Base-by-base conservation (phyloP, 2,888 invertebrate genomes). In the Sinhomidia bicolor region DNA sequence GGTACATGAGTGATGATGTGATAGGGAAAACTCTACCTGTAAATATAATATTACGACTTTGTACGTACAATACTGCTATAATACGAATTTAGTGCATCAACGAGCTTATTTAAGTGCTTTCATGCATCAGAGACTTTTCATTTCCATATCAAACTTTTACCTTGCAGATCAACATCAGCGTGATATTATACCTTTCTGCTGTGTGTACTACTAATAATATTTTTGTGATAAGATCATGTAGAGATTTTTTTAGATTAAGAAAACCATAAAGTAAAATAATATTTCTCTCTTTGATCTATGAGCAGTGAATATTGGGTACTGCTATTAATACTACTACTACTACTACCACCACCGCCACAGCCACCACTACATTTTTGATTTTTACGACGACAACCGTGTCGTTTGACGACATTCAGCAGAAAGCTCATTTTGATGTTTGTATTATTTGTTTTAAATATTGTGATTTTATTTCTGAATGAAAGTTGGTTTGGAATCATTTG, bases 111-210 rank as follows among this genome's bases (percentile, higher is more conserved):
- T 36, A 60, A 23, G 60, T 74, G 74, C 81, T 87, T 87, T 87
- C 82, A 87, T 62, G 87, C 87, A 62, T 74, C 81, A 87, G 62
- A 76, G 81, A 62, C 41, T 87, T 87, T 82, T 76, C 82, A 87
- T 87, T 82, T 87, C 80, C 87, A 87, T 87, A 62, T 87, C 82
- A 76, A 23, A 71, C 17, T 44, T 71, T 71, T 71, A 41, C 71
- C 71, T 20, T 78, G 78, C 17, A 32, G 54, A 78, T 78, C 54
- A 54, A 29, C 78, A 78, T 29, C 32, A 78, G 78, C 32, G 32
- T 78, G 51, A 44, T 71, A 71, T 71, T 71, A n/a, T n/a, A 23
- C 71, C n/a, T n/a, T 71, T 29, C 71, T 71, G 10, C 44, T 44
- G 4, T 44, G 41, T 23, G 44, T 7, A 23, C 9, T 20, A 54